Evolutionary conservation across 2,888 invertebrate genomes (phyloP), one percentile per base, ranked within the genome.

Genomic region (Acanthococcus lagerstroemiae): DNA sequence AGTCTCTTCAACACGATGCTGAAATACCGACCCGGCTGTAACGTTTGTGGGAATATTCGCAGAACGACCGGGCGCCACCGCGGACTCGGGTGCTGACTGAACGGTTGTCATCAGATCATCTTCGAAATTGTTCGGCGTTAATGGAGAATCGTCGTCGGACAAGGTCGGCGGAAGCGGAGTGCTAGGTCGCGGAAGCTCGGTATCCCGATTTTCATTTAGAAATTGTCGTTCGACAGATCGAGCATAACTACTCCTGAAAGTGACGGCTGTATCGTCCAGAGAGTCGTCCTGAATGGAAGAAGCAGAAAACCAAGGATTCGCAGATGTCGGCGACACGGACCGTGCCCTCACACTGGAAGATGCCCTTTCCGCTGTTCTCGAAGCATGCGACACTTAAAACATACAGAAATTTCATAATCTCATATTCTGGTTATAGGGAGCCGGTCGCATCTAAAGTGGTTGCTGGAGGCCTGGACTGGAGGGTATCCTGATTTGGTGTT

Each of bases 221-320:
- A 58, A 45, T 2, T 19, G n/a, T n/a, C 22, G 19, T 5, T 26
- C 15, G n/a, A 37, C 22, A 2, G 45, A 25, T 24, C 45, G 22
- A 46, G 9, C 9, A 2, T 50, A 9, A 50, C 17, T 19, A 4
- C 9, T 50, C 17, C 45, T 44, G 22, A 58, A 25, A 45, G 44
- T 45, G n/a, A 58, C 25, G 1, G 45, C 30, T 25, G 45, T 46
- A 17, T 58, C 58, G 25, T 58, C 58, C 45, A 58, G 25, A 4
- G 58, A 45, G 12, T 58, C 58, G 25, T 58, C 58, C n/a, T 58
- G 44, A 5, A 58, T 45, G n/a, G 58, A 58, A n/a, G n/a, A n/a
- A 17, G 37, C 45, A 7, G 58, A n/a, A n/a, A 58, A 21, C 25
- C 45, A 45, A 3, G 58, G 45, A n/a, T 27, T 24, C 1, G 58